These are phyloP conservation scores for Pocillopora damicornis DNA, from an alignment of 64 coral and sea anemone species.

Conservation along the genomic window DNA sequence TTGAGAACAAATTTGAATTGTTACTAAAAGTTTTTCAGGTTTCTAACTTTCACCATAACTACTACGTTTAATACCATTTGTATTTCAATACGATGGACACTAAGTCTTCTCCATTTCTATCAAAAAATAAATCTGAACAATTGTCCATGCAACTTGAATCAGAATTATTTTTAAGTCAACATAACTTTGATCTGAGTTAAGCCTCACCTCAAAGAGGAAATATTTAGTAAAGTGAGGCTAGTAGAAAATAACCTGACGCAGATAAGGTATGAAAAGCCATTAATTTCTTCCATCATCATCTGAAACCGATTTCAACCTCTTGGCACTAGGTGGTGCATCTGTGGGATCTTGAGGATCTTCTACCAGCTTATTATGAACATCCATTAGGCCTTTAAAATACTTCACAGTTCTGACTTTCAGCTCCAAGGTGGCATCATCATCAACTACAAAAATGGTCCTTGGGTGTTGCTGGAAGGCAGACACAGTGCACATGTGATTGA, in stretches of 20 bases:
- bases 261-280: not conserved
- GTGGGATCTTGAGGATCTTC: slow-evolving; percentile 82
- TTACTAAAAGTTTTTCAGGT: too few relatives aligned
- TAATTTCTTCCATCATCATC: not conserved
- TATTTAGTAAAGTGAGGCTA: too few relatives aligned
- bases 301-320: slow-evolving; percentile 55
- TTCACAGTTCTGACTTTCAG: slow-evolving; percentile 98
- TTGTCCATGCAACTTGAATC: too few relatives aligned
- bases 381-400: slow-evolving; percentile 96
- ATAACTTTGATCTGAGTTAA: too few relatives aligned
- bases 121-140: too few relatives aligned
- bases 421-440: slow-evolving; percentile 95
- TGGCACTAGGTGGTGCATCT: slow-evolving; percentile 53
- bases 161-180: too few relatives aligned
- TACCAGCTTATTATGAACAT: slow-evolving; percentile 93
- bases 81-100: too few relatives aligned
- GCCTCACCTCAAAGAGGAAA: too few relatives aligned
- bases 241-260: not conserved
- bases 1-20: too few relatives aligned
- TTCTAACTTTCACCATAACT: too few relatives aligned
- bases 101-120: too few relatives aligned
- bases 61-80: too few relatives aligned
- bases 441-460: slow-evolving; percentile 85
- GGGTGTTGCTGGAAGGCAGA: slow-evolving; percentile 97
- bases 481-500: slow-evolving; percentile 96